phyloP scores from a whole-genome alignment of 2,113 vertebrate genomes.

The Erpornis zantholeuca region DNA sequence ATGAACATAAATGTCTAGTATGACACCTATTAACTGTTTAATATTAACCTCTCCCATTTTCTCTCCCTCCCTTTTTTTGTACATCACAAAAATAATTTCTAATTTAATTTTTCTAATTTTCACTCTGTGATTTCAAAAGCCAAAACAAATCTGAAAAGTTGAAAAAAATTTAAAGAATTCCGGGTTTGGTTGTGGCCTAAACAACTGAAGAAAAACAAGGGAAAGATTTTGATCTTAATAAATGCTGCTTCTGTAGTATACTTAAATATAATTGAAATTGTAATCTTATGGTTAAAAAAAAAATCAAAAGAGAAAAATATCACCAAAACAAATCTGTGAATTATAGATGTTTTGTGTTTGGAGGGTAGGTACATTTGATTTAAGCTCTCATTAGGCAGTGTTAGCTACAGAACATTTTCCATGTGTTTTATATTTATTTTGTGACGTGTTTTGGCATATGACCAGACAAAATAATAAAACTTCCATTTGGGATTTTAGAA shows the following conservation, averaged over 20 bases:
- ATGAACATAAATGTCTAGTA: not conserved
- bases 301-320: not conserved
- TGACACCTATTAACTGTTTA: not conserved
- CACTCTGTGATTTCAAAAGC: not conserved
- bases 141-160: not conserved
- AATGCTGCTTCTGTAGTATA: not conserved
- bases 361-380: not conserved
- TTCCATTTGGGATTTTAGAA: not conserved
- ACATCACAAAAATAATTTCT: not conserved
- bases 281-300: not conserved
- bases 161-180: not conserved
- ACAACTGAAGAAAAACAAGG: not conserved
- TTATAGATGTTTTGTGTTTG: not conserved
- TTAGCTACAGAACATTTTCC: not conserved
- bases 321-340: not conserved
- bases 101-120: not conserved
- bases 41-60: fast-evolving
- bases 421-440: not conserved
- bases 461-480: not conserved
- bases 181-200: not conserved
- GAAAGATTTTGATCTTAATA: not conserved
- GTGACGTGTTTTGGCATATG: not conserved
- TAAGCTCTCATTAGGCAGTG: not conserved
- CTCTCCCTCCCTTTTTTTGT: no score
- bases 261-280: not conserved